Percentiles rank a stretch among this genome's conserved stretches.
phyloP scores from a whole-genome alignment of 2,113 vertebrate genomes.

The Lonchura striata region DNA sequence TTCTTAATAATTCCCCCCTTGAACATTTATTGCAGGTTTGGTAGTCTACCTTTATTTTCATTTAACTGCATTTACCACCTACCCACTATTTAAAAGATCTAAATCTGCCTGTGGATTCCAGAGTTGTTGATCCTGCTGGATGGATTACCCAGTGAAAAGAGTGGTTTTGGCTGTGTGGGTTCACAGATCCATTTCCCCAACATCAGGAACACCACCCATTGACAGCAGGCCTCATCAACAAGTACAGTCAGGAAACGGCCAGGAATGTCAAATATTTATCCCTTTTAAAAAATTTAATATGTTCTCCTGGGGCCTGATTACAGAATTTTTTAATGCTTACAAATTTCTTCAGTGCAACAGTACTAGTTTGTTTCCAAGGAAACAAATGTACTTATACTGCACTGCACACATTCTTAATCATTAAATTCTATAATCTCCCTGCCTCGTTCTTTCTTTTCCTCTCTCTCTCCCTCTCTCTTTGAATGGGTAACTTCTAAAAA shows the following conservation, averaged over 20 bases:
- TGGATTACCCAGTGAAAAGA: neutral
- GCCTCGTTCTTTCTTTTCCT: neutral
- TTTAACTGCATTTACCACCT: neutral
- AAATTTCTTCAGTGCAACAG: slow-evolving; percentile 72
- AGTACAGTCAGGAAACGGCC: slow-evolving; percentile 62
- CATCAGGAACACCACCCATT: slow-evolving; percentile 11
- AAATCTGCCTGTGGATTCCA: neutral
- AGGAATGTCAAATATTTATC: slow-evolving; percentile 77
- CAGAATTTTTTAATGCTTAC: slow-evolving; percentile 78
- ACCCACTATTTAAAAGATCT: neutral
- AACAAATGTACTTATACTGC: slow-evolving; percentile 72
- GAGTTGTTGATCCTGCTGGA: neutral
- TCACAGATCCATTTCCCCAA: neutral
- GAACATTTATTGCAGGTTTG: neutral
- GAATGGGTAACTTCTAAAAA: slow-evolving; percentile 66
- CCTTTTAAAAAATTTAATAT: slow-evolving; percentile 72
- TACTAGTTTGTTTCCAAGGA: slow-evolving; percentile 78
- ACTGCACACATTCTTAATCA: slow-evolving; percentile 70
- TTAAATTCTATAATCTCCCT: slow-evolving; percentile 70
- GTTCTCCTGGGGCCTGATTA: slow-evolving; percentile 76
- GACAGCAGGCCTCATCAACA: slow-evolving; percentile 59
- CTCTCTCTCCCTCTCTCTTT: neutral
- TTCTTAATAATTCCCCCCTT: neutral
- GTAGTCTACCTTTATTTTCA: neutral
- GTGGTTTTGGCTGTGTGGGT: neutral